phyloP scores from a whole-genome alignment of 1,140 invertebrate genomes.

The Brachionus koreanus region DNA sequence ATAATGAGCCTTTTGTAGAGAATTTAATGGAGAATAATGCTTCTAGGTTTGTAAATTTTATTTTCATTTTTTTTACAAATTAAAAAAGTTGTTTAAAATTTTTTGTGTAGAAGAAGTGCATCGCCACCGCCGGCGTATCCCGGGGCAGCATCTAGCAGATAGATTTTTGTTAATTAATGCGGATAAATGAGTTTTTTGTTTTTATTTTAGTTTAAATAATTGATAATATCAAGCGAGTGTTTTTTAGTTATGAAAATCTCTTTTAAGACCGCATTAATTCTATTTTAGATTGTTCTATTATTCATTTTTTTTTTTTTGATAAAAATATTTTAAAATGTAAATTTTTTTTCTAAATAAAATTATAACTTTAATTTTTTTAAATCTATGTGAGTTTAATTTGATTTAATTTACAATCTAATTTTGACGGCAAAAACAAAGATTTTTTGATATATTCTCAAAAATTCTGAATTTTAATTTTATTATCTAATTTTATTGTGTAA shows the following conservation, averaged over 20 bases:
- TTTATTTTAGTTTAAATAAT: neutral
- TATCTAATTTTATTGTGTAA: no score
- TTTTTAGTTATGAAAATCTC: neutral
- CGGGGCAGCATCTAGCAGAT: neutral
- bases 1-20: neutral
- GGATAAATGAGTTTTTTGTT: neutral
- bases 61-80: neutral
- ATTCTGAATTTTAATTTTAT: no score
- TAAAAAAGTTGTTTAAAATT: neutral
- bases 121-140: conserved; percentile 23
- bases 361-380: neutral
- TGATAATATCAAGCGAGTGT: neutral
- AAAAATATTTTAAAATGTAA: neutral
- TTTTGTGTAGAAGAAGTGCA: neutral
- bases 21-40: neutral
- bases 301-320: neutral
- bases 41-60: neutral
- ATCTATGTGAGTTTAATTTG: no score
- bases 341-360: neutral
- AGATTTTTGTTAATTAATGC: neutral
- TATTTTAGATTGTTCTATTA: neutral
- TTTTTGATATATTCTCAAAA: no score
- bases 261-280: neutral
- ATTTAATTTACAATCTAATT: no score
- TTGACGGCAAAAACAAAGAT: no score